Evolutionary conservation across 64 coral and sea anemone genomes (phyloP).

Genomic region (Pocillopora damicornis): DNA sequence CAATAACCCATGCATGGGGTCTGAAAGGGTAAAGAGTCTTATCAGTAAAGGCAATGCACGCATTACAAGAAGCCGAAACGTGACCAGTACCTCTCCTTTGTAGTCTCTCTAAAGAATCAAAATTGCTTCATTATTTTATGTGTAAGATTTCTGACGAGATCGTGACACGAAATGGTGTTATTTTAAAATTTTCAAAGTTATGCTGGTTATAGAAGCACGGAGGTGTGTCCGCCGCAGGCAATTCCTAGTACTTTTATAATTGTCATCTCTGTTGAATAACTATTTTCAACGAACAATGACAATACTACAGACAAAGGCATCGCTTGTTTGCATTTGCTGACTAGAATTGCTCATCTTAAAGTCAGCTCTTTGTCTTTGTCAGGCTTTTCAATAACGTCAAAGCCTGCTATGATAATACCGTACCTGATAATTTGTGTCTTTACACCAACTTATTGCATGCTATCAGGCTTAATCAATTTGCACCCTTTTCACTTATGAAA

Average conservation of each 20-base stretch:
- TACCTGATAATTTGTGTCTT: background rate
- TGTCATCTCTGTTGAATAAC: constrained; percentile 2
- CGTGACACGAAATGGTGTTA: background rate
- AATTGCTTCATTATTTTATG: background rate
- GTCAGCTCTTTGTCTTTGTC: background rate
- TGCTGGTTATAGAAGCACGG: too few species aligned
- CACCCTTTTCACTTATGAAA: background rate
- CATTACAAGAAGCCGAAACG: background rate
- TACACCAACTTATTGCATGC: constrained; percentile 6
- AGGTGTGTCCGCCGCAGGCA: constrained; percentile 20
- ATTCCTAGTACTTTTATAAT: background rate
- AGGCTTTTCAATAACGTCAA: background rate
- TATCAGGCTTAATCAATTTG: constrained; percentile 9
- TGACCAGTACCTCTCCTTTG: background rate
- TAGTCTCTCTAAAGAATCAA: background rate
- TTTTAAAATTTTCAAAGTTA: background rate
- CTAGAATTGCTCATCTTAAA: constrained; percentile 20
- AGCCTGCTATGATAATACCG: background rate
- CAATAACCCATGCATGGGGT: constrained; percentile 5
- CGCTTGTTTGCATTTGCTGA: constrained; percentile 34
- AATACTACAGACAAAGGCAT: constrained; percentile 6
- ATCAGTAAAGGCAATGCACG: background rate
- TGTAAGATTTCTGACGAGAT: background rate
- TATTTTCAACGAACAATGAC: constrained; percentile 1
- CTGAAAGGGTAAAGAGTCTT: background rate